Evolutionary conservation across 2,797 vertebrate species (phyloP).

Genomic region (Centropyge bicolor): DNA sequence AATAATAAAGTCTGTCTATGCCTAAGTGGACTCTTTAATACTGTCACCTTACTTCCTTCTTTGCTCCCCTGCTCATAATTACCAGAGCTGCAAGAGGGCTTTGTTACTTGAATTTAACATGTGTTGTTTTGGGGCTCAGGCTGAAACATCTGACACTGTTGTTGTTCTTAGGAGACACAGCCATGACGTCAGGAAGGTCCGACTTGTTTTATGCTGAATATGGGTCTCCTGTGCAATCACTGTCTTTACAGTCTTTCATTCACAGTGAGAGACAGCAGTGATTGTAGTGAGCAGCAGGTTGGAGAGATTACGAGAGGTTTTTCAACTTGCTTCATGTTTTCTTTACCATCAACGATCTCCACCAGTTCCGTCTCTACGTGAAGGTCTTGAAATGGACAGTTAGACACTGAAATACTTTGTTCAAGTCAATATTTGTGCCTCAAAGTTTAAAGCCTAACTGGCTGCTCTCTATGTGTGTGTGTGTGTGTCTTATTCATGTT

Average conservation of each 20-base stretch:
- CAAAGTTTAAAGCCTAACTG: not conserved
- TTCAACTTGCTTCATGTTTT: not conserved
- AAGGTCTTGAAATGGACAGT: not conserved
- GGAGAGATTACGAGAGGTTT: not conserved
- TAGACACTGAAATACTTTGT: not conserved
- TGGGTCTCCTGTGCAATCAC: not conserved
- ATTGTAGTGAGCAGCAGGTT: not conserved
- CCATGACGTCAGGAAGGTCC: not conserved
- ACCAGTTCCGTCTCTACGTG: not conserved
- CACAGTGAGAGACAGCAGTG: not conserved
- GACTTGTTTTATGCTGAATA: not conserved
- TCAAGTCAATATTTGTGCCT: conserved; percentile 7
- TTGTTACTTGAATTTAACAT: not conserved
- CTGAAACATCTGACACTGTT: not conserved
- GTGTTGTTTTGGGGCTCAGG: not conserved
- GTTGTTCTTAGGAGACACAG: not conserved
- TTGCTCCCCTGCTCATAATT: too few relatives aligned
- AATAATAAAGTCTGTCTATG: too few relatives aligned
- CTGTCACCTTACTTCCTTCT: too few relatives aligned
- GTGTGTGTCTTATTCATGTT: conserved; percentile 32
- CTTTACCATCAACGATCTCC: too few relatives aligned
- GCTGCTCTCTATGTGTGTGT: not conserved
- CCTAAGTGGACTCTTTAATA: too few relatives aligned
- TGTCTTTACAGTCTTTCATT: not conserved
- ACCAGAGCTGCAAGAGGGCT: too few relatives aligned